Percentiles rank a stretch among this genome's conserved stretches.
Evolutionary conservation across 2,888 invertebrate species (phyloP).

Genomic region (Meandrusa payeni): DNA sequence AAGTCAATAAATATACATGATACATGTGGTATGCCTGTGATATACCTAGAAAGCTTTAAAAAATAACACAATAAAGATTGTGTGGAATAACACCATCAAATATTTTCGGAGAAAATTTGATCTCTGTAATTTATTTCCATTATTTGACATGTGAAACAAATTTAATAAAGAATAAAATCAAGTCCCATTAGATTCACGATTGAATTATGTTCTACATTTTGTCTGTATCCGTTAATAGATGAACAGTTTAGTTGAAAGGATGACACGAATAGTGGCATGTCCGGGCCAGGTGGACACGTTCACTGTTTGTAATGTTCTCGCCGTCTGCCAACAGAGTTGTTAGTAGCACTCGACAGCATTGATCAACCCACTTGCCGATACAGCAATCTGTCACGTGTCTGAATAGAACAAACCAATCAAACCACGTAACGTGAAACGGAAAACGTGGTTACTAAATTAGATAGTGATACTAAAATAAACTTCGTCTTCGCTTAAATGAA

Average conservation of each 20-base stretch:
- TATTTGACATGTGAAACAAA: too few relatives aligned
- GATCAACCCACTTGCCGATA: constrained; percentile 43
- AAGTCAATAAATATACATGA: too few relatives aligned
- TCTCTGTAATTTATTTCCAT: too few relatives aligned
- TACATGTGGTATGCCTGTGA: too few relatives aligned
- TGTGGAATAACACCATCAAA: too few relatives aligned
- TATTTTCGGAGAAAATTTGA: too few relatives aligned
- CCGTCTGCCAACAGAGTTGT: constrained; percentile 53
- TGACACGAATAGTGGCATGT: constrained; percentile 35
- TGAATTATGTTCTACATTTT: constrained; percentile 9
- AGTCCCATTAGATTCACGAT: too few relatives aligned
- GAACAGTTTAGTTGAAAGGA: constrained; percentile 14
- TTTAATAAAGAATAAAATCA: too few relatives aligned
- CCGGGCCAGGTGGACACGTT: constrained; percentile 63
- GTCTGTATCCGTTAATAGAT: constrained; percentile 15
- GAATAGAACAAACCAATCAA: constrained; percentile 30
- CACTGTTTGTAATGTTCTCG: constrained; percentile 45
- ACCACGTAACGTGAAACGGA: constrained; percentile 14
- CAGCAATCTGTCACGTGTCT: constrained; percentile 41
- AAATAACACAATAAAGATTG: too few relatives aligned
- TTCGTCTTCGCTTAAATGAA: too few relatives aligned
- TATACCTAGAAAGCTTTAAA: too few relatives aligned
- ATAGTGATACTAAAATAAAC: neutral
- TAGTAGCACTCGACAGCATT: constrained; percentile 44
- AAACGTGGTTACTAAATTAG: neutral